Evolutionary conservation across 2,888 invertebrate species (phyloP).

Genomic region (Nomada ferruginata): DNA sequence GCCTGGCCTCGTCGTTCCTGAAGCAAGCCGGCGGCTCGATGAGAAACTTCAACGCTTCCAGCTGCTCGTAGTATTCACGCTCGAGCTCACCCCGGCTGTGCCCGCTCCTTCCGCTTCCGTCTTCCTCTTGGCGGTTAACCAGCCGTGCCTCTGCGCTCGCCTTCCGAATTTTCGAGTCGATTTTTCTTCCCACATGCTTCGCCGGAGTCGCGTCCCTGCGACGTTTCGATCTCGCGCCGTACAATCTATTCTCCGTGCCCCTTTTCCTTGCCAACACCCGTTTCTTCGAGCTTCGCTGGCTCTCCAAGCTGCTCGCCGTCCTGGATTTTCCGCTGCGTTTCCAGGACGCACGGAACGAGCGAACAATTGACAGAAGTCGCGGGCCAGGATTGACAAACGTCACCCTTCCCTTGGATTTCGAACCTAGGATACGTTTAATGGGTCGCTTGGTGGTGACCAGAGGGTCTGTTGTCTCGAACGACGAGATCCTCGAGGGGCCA

Average conservation of each 20-base stretch:
- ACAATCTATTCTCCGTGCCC: slow-evolving; percentile 2
- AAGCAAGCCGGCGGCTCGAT: slow-evolving; percentile 77
- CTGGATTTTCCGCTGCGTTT: slow-evolving; percentile 51
- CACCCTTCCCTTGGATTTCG: slow-evolving; percentile 55
- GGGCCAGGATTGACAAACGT: slow-evolving; percentile 31
- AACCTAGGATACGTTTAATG: slow-evolving; percentile 22
- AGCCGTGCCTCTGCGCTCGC: slow-evolving; percentile 15
- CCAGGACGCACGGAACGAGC: slow-evolving; percentile 68
- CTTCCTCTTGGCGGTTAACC: slow-evolving; percentile 15
- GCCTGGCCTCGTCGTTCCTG: slow-evolving; percentile 67
- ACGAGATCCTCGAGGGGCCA: not conserved
- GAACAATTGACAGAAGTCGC: slow-evolving; percentile 69
- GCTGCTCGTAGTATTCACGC: slow-evolving; percentile 74
- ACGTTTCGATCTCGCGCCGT: not conserved
- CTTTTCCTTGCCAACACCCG: slow-evolving; percentile 53
- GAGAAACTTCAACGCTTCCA: slow-evolving; percentile 76
- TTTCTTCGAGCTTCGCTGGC: slow-evolving; percentile 63
- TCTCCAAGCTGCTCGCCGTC: slow-evolving; percentile 55
- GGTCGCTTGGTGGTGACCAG: slow-evolving; percentile 78
- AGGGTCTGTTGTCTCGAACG: slow-evolving; percentile 73
- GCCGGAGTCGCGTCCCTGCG: no score
- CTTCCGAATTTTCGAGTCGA: not conserved
- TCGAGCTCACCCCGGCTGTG: slow-evolving; percentile 53
- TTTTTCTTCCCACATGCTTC: slow-evolving; percentile 14
- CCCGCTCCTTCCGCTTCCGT: slow-evolving; percentile 41